Evolutionary conservation across 1,140 invertebrate genomes (phyloP).

Genomic region (Euwallacea similis): DNA sequence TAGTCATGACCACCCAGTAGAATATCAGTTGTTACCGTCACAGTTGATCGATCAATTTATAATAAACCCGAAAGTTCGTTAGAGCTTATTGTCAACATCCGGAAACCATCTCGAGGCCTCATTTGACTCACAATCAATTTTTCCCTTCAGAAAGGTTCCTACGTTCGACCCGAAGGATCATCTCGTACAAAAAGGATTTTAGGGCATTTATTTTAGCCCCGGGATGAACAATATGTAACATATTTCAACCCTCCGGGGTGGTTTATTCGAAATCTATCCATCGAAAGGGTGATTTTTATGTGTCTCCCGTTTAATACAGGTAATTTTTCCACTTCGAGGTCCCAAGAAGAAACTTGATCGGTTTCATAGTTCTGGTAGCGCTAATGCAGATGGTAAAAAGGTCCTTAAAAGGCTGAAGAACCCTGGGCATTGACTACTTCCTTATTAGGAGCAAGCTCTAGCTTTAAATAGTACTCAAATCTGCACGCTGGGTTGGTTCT

Average conservation of each 20-base stretch:
- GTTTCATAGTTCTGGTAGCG: no score
- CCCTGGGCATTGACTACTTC: no score
- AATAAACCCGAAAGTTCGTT: slow-evolving; percentile 22
- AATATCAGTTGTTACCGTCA: background rate
- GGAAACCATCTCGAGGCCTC: background rate
- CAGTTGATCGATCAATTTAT: slow-evolving; percentile 15
- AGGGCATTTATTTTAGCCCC: slow-evolving; percentile 32
- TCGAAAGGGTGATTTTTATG: slow-evolving; percentile 10
- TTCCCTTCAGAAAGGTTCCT: slow-evolving; percentile 7
- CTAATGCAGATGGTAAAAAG: no score
- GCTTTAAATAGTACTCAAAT: no score
- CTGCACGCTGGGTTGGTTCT: no score
- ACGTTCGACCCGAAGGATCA: slow-evolving; percentile 9
- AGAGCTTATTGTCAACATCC: slow-evolving; percentile 21
- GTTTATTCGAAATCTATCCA: slow-evolving; percentile 20
- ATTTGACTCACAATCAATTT: background rate
- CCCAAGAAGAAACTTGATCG: background rate
- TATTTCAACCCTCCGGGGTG: slow-evolving; percentile 32
- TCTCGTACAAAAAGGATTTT: slow-evolving; percentile 23
- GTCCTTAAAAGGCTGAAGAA: no score
- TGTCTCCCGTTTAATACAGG: slow-evolving; percentile 13
- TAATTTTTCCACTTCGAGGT: slow-evolving; percentile 13
- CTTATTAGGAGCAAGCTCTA: no score
- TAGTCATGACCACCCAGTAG: background rate
- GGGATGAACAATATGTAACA: slow-evolving; percentile 30